Base-by-base conservation (phyloP, 2,113 vertebrate species). In the Neodontobutis hainanensis region DNA sequence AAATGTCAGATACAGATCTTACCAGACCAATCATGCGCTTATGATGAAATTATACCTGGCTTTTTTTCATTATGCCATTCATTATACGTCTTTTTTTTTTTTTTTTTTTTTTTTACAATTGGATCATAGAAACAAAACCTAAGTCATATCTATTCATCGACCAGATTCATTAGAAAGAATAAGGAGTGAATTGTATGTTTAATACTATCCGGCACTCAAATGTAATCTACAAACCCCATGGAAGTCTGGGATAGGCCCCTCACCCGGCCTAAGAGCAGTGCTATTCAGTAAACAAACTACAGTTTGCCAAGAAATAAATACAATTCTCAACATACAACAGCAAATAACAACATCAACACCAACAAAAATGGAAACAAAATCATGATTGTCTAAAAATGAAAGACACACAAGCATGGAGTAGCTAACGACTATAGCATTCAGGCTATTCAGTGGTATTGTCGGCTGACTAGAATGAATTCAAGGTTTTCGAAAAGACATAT, bases 241-340 rank as follows among this genome's bases (percentile, higher is more conserved):
- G 86, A 93, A 88, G 78, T 92, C 87, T 88, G 90, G 89, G 87
- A 89, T 75, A 67, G 78, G 82, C 80, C 90, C 80, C 89, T 92
- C 90, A 83, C 87, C 85, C 46, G 89, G 93, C 93, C 91, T 87
- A 91, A 86, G 93, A 96, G 95, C 96, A 98, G 96, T 98, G 96
- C 96, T 97, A 93, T 95, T 93, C 82, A 94, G 95, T 95, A 95
- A 97, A 98, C 96, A 95, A 97, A 96, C 95, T 94, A 95, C 90
- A 92, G 93, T 96, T 95, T 95, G 94, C 93, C 93, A 95, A 95
- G 93, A 98, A 99, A 99, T 99, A 99, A 98, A 99, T 99, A 99
- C 95, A 97, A 89, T 93, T 94, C 93, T 96, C 92, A 92, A 94
- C 93, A 95, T 93, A 94, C 94, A 95, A 92, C 87, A 95, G 92